Evolutionary conservation across 2,888 invertebrate species (phyloP), one percentile per base, ranked within the genome.

Genomic region (Microctonus aethiopoides): DNA sequence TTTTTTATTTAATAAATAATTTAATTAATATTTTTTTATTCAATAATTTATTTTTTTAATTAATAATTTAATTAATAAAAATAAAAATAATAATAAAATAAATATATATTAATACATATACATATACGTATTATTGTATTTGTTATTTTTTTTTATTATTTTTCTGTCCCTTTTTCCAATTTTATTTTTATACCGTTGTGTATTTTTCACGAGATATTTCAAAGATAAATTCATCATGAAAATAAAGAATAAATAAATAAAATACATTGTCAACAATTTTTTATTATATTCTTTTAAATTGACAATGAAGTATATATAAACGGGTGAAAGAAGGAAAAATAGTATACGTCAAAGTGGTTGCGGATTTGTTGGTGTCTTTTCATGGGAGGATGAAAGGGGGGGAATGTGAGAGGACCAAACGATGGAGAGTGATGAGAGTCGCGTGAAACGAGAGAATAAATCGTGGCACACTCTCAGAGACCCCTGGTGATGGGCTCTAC

Each of bases 351-450:
- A 56, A 65, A 65, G 64, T 65, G 39, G 56, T n/a, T 56, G n/a
- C n/a, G 24, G 26, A 56, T 46, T 46, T 9, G 46, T 16, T n/a
- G n/a, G n/a, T 46, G 46, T 46, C 56, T 11, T 56, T 29, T 56
- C 61, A 61, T 29, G 62, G n/a, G n/a, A 46, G 63, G 29, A 46
- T 63, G 22, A 41, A 22, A 46, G 61, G 29, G 41, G 41, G 24
- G n/a, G n/a, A n/a, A 26, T 22, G 41, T 61, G 61, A 46, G 41
- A 46, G 41, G 29, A 59, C 34, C 16, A 20, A 20, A 54, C 41
- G 68, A 68, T 63, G 64, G 68, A 63, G 68, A 64, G 68, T 57
- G 68, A 68, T 68, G 68, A 63, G 57, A 64, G 59, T 32, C 5
- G 51, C 20, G 34, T 29, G 36, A 60, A 56, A 41, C 36, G 57